Percentiles rank a stretch among this genome's conserved stretches.
These are phyloP conservation scores for Mimachlamys varia DNA, from an alignment of 2,888 invertebrate genomes.

Conservation along the genomic window DNA sequence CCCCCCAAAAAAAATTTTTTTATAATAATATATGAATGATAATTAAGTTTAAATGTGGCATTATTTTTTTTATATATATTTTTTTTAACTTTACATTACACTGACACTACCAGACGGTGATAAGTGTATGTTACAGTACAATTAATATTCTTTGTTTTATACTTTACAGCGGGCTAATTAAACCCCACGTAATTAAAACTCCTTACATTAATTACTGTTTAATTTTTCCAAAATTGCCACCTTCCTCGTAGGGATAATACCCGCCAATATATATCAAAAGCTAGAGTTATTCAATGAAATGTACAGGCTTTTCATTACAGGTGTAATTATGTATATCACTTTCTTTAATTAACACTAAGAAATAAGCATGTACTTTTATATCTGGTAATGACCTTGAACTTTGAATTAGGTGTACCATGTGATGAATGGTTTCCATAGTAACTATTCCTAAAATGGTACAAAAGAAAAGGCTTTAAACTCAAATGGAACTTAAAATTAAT, in stretches of 20 bases:
- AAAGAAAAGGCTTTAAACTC: neutral
- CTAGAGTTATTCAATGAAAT: neutral
- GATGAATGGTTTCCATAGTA: constrained; percentile 20
- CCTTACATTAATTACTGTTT: neutral
- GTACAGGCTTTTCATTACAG: neutral
- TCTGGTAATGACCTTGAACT: neutral
- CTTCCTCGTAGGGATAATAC: neutral
- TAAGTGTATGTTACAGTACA: too few relatives aligned
- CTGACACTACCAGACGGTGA: too few relatives aligned
- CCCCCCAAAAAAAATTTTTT: too few relatives aligned
- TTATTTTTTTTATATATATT: too few relatives aligned
- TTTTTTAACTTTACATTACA: too few relatives aligned
- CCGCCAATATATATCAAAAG: neutral
- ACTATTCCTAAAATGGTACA: neutral
- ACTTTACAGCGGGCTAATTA: neutral
- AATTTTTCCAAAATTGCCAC: neutral
- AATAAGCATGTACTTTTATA: neutral
- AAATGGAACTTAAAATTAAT: neutral
- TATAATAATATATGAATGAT: too few relatives aligned
- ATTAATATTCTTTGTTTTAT: too few relatives aligned
- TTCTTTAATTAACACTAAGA: neutral
- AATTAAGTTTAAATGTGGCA: too few relatives aligned
- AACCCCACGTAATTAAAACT: neutral
- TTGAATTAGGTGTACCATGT: neutral
- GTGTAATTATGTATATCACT: neutral